phyloP scores from a whole-genome alignment of 2,797 vertebrate species.

The Moxostoma hubbsi region DNA sequence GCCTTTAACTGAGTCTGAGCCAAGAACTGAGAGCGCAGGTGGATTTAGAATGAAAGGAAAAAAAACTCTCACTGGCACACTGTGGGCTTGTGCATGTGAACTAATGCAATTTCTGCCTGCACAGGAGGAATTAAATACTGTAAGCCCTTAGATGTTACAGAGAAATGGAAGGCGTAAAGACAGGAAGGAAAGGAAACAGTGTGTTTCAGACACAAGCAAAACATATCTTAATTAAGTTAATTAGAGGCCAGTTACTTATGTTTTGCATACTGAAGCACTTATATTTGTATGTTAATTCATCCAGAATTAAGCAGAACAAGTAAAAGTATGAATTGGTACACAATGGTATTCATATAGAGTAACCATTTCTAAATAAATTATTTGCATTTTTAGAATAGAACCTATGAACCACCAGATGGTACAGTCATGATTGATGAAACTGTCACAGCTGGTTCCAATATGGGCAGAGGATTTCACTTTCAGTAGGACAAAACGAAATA shows the following conservation, averaged over 20 bases:
- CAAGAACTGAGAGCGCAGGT: slow-evolving; percentile 67
- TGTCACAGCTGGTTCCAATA: slow-evolving; percentile 77
- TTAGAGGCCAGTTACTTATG: background rate
- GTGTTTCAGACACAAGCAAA: slow-evolving; percentile 32
- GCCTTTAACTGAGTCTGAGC: slow-evolving; percentile 43
- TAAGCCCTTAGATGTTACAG: slow-evolving; percentile 55
- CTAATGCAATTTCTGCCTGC: slow-evolving; percentile 36
- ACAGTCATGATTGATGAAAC: slow-evolving; percentile 23
- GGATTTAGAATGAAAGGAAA: slow-evolving; percentile 56
- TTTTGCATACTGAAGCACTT: too few relatives aligned
- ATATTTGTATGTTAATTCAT: too few relatives aligned
- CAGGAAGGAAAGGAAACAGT: slow-evolving; percentile 44
- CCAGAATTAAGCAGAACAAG: too few relatives aligned
- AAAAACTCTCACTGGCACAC: slow-evolving; percentile 50
- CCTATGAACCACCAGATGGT: slow-evolving; percentile 4
- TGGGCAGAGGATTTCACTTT: slow-evolving; percentile 42
- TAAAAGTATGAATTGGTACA: background rate
- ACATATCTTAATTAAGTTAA: slow-evolving; percentile 32
- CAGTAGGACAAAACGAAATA: slow-evolving; percentile 42
- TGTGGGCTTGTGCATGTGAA: slow-evolving; percentile 44
- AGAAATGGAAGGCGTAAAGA: slow-evolving; percentile 54
- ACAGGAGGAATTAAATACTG: slow-evolving; percentile 46
- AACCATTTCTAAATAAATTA: too few relatives aligned
- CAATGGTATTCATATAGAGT: too few relatives aligned
- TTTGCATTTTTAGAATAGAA: too few relatives aligned